phyloP scores from a whole-genome alignment of 2,888 invertebrate species.

The Thymelicus sylvestris region DNA sequence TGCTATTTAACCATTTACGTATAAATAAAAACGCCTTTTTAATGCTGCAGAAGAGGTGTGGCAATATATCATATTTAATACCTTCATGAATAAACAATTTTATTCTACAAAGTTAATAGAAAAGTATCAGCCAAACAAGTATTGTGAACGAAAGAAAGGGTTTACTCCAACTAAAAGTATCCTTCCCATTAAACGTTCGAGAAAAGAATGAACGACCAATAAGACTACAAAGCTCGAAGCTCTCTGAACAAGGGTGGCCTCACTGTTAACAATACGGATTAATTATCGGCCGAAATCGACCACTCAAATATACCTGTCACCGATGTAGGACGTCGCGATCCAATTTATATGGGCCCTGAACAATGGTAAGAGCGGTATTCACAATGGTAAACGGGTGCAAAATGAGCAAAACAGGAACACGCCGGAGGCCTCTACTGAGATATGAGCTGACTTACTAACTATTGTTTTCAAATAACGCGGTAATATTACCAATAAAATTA shows the following conservation, averaged over 20 bases:
- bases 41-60: too few relatives aligned
- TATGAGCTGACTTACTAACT: constrained; percentile 47
- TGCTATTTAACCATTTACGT: not conserved
- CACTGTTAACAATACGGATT: constrained; percentile 82
- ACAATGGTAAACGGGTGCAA: constrained; percentile 77
- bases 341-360: constrained; percentile 81
- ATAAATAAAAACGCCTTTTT: too few relatives aligned
- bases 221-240: constrained; percentile 59
- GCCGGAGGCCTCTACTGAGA: constrained; percentile 46
- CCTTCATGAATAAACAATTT: too few relatives aligned
- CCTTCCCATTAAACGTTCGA: constrained; percentile 32
- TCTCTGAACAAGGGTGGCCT: constrained; percentile 76
- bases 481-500: constrained; percentile 40
- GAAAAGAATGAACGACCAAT: constrained; percentile 41
- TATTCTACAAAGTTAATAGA: not conserved
- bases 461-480: constrained; percentile 47
- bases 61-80: too few relatives aligned
- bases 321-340: constrained; percentile 72
- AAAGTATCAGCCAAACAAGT: not conserved
- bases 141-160: not conserved
- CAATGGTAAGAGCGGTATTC: constrained; percentile 83
- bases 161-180: constrained; percentile 25
- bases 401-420: constrained; percentile 68
- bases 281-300: constrained; percentile 82
- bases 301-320: constrained; percentile 84